Conservation (phyloP, 2,797 vertebrate genomes). For the Gymnodraco acuticeps region DNA sequence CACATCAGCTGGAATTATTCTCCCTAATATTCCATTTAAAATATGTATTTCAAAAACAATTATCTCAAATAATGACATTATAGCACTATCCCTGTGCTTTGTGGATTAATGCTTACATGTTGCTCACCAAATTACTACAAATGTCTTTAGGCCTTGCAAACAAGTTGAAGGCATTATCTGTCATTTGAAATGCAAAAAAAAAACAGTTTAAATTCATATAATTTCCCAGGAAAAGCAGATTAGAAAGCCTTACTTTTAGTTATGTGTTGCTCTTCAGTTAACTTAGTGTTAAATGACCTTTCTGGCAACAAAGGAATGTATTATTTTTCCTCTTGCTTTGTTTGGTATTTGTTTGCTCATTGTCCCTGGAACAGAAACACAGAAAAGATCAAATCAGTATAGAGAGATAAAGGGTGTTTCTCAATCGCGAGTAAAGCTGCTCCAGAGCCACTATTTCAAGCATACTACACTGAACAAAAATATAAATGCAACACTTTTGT, state of each 20-base stretch:
- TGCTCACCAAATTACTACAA: background rate
- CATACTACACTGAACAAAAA: too few species aligned
- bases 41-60: background rate
- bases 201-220: background rate
- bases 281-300: background rate
- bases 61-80: background rate
- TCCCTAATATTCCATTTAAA: too few species aligned
- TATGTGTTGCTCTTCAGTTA: background rate
- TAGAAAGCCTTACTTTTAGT: background rate
- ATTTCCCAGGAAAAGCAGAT: background rate
- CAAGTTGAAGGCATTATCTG: background rate
- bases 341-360: background rate
- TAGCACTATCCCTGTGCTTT: background rate
- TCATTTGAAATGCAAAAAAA: background rate
- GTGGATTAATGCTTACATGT: background rate
- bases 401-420: background rate
- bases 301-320: background rate
- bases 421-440: too few species aligned
- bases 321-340: background rate
- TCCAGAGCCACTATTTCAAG: too few species aligned
- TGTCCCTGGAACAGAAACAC: background rate
- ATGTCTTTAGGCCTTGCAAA: background rate
- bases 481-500: too few species aligned
- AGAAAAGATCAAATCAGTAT: background rate
- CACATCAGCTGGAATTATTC: too few species aligned